Evolutionary conservation across 2,888 invertebrate species (phyloP).

Genomic region (Hydropsyche betteni): DNA sequence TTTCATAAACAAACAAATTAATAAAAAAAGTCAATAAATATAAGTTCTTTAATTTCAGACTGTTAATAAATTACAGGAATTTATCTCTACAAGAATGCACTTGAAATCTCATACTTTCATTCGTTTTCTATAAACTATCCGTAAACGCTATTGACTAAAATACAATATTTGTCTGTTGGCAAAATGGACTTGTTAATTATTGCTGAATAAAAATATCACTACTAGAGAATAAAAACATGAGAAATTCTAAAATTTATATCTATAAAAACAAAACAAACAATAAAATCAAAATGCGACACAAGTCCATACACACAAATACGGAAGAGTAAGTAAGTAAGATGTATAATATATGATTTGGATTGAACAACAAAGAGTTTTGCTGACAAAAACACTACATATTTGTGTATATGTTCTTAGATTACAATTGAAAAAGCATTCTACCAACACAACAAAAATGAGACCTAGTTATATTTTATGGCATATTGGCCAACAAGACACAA

Average conservation of each 20-base stretch:
- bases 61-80: constrained; percentile 65
- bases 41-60: constrained; percentile 60
- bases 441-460: constrained; percentile 46
- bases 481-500: constrained; percentile 38
- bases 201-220: constrained; percentile 68
- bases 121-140: constrained; percentile 57
- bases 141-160: constrained; percentile 63
- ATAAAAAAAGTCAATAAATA: constrained; percentile 53
- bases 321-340: background rate
- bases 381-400: constrained; percentile 39
- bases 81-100: constrained; percentile 67
- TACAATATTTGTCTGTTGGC: constrained; percentile 60
- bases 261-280: constrained; percentile 40
- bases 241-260: constrained; percentile 36
- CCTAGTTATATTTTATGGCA: constrained; percentile 36
- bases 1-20: constrained; percentile 49
- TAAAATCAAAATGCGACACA: constrained; percentile 36
- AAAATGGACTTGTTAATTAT: constrained; percentile 66
- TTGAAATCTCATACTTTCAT: constrained; percentile 65
- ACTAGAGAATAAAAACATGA: constrained; percentile 42
- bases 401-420: constrained; percentile 25
- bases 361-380: constrained; percentile 33
- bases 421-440: constrained; percentile 39
- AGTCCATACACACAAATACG: constrained; percentile 20
- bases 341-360: constrained; percentile 49